phyloP scores from a whole-genome alignment of 1,140 invertebrate species.

The Drosophila jambulina region DNA sequence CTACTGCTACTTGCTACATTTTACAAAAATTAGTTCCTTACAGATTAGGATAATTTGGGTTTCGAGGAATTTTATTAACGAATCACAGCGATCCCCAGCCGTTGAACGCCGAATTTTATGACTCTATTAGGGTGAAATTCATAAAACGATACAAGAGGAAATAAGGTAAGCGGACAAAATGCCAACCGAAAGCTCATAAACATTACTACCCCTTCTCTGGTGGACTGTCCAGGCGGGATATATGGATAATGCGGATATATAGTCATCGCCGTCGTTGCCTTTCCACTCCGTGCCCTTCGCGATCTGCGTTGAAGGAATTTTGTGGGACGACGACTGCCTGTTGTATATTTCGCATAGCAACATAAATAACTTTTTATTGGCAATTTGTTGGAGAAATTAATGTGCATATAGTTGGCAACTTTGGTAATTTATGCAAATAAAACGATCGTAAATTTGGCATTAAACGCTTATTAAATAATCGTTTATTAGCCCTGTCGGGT shows the following conservation, averaged over 20 bases:
- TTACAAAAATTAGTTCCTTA: not conserved
- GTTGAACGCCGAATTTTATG: constrained; percentile 50
- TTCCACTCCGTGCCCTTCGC: constrained; percentile 10
- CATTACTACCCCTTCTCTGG: constrained; percentile 50
- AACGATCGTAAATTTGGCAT: constrained; percentile 85
- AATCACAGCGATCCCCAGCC: constrained; percentile 8
- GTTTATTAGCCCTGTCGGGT: constrained; percentile 66
- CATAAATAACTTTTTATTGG: constrained; percentile 85
- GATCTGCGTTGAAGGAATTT: constrained; percentile 55
- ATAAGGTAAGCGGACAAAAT: constrained; percentile 36
- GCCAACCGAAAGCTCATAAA: constrained; percentile 67
- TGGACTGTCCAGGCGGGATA: constrained; percentile 29
- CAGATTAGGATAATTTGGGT: not conserved
- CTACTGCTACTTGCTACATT: no score
- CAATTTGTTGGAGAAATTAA: constrained; percentile 81
- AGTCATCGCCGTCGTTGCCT: constrained; percentile 44
- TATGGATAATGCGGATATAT: constrained; percentile 40
- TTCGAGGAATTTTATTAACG: not conserved
- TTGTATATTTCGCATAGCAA: constrained; percentile 41
- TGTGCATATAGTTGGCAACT: constrained; percentile 79
- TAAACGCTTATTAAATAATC: constrained; percentile 84
- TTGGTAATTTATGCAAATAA: constrained; percentile 85
- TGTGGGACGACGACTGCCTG: constrained; percentile 13
- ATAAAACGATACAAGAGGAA: constrained; percentile 10
- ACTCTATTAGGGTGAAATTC: constrained; percentile 66